phyloP scores from a whole-genome alignment of 2,888 invertebrate species.

The Sesia apiformis region DNA sequence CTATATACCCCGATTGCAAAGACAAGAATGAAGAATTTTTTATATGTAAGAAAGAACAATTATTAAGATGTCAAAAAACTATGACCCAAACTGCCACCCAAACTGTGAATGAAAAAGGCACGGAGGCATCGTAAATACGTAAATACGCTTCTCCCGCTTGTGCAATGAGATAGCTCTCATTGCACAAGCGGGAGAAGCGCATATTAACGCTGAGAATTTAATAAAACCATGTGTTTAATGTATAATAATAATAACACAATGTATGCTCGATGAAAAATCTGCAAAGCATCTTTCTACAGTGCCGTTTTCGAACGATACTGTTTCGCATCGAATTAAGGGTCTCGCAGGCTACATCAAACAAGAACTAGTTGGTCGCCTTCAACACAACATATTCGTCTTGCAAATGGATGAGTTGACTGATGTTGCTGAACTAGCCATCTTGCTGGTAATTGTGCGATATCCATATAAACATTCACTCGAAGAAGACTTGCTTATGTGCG shows the following conservation, averaged over 20 bases:
- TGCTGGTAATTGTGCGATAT: conserved; percentile 26
- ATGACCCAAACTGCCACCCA: conserved; percentile 17
- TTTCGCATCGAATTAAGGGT: conserved; percentile 24
- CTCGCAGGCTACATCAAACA: conserved; percentile 19
- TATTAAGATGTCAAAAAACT: conserved; percentile 16
- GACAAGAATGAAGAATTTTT: conserved; percentile 16
- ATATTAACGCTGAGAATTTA: conserved; percentile 25
- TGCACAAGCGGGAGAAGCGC: conserved; percentile 20
- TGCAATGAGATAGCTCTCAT: too few relatives aligned
- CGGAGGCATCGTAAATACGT: conserved; percentile 22
- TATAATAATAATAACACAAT: conserved; percentile 18
- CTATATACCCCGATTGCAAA: too few relatives aligned
- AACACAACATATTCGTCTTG: conserved; percentile 17
- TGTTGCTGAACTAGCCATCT: conserved; percentile 18
- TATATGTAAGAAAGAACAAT: too few relatives aligned
- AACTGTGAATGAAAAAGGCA: conserved; percentile 20
- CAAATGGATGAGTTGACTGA: conserved; percentile 19
- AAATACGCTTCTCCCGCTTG: too few relatives aligned
- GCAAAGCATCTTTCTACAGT: conserved; percentile 22
- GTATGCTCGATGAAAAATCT: conserved; percentile 24
- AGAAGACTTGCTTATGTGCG: conserved; percentile 16
- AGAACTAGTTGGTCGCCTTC: conserved; percentile 20
- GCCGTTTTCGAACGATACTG: conserved; percentile 27
- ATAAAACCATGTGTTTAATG: conserved; percentile 13
- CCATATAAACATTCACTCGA: conserved; percentile 20